Conservation (phyloP, 2,797 vertebrate genomes). For the Astyanax mexicanus region DNA sequence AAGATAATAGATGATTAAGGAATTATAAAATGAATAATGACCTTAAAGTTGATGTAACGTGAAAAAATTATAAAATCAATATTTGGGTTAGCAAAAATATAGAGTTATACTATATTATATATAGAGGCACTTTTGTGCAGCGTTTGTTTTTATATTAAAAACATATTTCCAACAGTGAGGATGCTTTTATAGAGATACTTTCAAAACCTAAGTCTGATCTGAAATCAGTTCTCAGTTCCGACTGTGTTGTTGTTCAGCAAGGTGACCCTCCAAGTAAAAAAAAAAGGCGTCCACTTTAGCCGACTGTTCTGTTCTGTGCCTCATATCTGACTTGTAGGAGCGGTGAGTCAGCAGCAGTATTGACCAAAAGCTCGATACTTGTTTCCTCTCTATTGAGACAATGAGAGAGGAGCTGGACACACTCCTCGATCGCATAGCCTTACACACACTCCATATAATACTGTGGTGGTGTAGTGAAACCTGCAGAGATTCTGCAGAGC, state of each 20-base stretch:
- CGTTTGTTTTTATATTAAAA: too few species aligned
- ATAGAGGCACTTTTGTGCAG: too few species aligned
- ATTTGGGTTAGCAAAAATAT: too few species aligned
- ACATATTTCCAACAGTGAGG: too few species aligned
- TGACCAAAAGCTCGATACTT: constrained; percentile 11
- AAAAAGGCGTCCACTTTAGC: not conserved
- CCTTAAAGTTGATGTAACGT: too few species aligned
- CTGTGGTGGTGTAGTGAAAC: not conserved
- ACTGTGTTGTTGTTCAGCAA: not conserved
- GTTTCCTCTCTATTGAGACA: constrained; percentile 11
- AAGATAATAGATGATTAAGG: too few species aligned
- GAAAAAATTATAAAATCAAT: too few species aligned
- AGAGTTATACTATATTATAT: too few species aligned
- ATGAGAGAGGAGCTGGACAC: not conserved
- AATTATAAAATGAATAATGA: too few species aligned
- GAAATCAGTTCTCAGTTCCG: not conserved
- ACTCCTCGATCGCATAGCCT: not conserved
- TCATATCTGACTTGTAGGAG: not conserved
- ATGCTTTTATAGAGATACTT: too few species aligned
- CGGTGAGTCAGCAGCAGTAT: constrained; percentile 12
- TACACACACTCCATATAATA: not conserved
- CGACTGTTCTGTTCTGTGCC: not conserved
- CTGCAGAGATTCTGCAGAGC: not conserved
- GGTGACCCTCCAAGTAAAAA: not conserved
- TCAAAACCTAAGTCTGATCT: too few species aligned